These are phyloP conservation scores for Novumbra hubbsi DNA, from an alignment of 2,797 vertebrate species.

Conservation along the genomic window DNA sequence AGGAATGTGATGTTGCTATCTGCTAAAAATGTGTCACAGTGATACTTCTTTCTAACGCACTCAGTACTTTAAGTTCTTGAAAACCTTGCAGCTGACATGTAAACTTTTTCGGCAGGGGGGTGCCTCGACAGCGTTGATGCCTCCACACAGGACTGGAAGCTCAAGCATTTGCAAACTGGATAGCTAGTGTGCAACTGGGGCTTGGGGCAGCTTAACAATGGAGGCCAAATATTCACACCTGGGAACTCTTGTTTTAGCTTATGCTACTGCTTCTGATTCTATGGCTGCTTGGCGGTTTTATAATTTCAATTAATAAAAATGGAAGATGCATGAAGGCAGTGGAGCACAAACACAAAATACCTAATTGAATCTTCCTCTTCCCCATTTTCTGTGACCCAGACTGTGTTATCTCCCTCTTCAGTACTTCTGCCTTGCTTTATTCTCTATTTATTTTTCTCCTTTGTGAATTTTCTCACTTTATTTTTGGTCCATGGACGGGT, in stretches of 20 bases:
- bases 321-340: slow-evolving; percentile 56
- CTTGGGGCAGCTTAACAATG: not conserved
- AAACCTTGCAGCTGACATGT: too few species aligned
- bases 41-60: too few species aligned
- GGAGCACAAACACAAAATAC: slow-evolving; percentile 55
- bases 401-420: slow-evolving; percentile 59
- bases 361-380: slow-evolving; percentile 67
- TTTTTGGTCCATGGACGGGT: not conserved
- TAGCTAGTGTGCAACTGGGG: slow-evolving; percentile 2
- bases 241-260: slow-evolving; percentile 1
- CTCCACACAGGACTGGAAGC: not conserved
- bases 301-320: slow-evolving; percentile 50
- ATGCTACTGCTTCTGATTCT: not conserved
- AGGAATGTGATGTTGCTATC: too few species aligned
- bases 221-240: not conserved
- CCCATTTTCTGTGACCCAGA: slow-evolving; percentile 56
- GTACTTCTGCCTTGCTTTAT: slow-evolving; percentile 51
- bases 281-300: slow-evolving; percentile 5
- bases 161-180: not conserved
- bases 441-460: slow-evolving; percentile 55
- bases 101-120: too few species aligned
- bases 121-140: not conserved
- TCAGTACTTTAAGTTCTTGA: too few species aligned
- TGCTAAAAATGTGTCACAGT: too few species aligned
- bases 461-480: not conserved